These are phyloP conservation scores for Tiaroga cobitis DNA, from an alignment of 2,797 vertebrate genomes.

Conservation along the genomic window DNA sequence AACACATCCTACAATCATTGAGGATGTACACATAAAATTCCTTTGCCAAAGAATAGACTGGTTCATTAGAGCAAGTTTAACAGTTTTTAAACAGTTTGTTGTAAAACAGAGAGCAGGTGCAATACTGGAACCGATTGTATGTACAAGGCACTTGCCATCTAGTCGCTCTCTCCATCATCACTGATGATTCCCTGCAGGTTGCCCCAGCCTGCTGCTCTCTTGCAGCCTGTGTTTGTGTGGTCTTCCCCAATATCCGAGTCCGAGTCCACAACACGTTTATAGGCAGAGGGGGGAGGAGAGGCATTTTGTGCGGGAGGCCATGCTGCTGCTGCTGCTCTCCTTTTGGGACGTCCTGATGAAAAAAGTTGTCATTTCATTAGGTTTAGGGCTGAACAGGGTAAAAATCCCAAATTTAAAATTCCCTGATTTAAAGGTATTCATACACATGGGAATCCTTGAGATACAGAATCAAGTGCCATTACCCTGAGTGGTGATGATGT, in stretches of 20 bases:
- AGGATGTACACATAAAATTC: neutral
- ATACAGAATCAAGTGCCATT: conserved; percentile 4
- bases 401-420: neutral
- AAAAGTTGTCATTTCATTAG: neutral
- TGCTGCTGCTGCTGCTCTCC: conserved; percentile 62
- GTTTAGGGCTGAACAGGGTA: neutral
- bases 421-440: neutral
- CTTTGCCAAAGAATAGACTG: neutral
- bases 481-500: conserved; percentile 87
- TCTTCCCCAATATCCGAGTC: conserved; percentile 71
- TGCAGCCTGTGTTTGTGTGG: conserved; percentile 42
- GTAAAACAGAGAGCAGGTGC: neutral
- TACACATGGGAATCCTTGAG: neutral
- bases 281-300: conserved; percentile 59
- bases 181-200: conserved; percentile 86
- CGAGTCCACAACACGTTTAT: conserved; percentile 70
- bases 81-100: neutral
- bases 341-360: conserved; percentile 81
- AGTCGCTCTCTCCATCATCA: conserved; percentile 84
- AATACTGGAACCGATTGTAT: conserved; percentile 14
- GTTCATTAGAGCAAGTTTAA: neutral
- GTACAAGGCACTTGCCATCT: conserved; percentile 28
- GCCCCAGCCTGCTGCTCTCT: conserved; percentile 77
- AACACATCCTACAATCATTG: neutral
- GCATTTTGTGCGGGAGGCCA: conserved; percentile 43